phyloP scores from a whole-genome alignment of 2,113 vertebrate genomes.

The Hipposideros armiger region DNA sequence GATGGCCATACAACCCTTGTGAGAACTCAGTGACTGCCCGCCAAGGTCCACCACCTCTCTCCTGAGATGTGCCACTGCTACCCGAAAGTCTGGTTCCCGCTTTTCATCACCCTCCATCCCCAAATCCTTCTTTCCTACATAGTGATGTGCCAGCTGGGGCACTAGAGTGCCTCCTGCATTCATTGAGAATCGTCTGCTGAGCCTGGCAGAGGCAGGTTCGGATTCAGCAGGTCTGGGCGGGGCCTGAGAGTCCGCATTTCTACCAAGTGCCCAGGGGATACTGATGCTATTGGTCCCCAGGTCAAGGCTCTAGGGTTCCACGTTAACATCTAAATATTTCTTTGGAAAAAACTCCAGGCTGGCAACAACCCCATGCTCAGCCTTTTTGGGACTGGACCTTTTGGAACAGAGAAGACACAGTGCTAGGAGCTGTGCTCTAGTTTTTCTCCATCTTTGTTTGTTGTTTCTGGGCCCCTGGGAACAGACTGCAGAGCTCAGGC shows the following conservation, averaged over 20 bases:
- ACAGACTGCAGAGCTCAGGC: background rate
- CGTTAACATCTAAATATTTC: background rate
- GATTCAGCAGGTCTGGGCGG: background rate
- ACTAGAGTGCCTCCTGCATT: background rate
- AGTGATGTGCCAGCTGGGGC: background rate
- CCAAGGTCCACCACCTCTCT: background rate
- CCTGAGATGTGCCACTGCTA: background rate
- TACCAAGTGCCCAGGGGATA: background rate
- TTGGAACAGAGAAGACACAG: background rate
- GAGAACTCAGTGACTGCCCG: background rate
- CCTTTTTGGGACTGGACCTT: background rate
- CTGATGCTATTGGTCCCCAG: background rate
- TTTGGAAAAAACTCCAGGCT: background rate
- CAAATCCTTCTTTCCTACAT: background rate
- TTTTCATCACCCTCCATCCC: background rate
- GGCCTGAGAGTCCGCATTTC: background rate
- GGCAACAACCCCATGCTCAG: background rate
- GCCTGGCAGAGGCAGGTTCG: background rate
- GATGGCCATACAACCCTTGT: background rate
- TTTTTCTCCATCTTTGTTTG: background rate
- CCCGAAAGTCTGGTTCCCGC: background rate
- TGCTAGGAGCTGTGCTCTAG: background rate
- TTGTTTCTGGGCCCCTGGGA: background rate
- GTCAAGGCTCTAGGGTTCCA: background rate
- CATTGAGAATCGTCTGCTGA: background rate